Base-by-base conservation (phyloP, 2,888 invertebrate species). In the Adela reaumurella region DNA sequence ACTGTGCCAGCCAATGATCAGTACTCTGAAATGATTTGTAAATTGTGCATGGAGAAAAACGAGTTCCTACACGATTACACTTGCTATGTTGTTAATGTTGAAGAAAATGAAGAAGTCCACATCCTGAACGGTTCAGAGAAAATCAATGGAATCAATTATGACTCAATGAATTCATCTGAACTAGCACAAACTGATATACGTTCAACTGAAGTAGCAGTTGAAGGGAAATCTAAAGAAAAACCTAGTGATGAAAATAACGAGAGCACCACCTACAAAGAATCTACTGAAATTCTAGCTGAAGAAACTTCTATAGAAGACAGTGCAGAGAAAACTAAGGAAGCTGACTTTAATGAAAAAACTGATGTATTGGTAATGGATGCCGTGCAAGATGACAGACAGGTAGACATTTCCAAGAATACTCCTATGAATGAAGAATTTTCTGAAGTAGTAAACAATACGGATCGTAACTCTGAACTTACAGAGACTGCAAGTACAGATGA, bases 1-100 rank as follows among this genome's bases (percentile, higher is more conserved):
- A 67, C 74, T 46, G 74, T 83, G 45, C 81, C 87, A 11, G 68
- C 80, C 8, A 79, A 77, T 55, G 82, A 81, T 20, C 81, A 83
- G 44, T 92, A 86, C 63, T 81, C 84, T 47, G 95, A 96, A 79
- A 89, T 95, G 87, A 83, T 92, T 48, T 96, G 95, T 65, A 84
- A 83, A 48, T 64, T 59, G 2, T 96, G 95, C 61, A 88, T 92
- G 83, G 76, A 82, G n/a, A 81, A 83, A 49, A 85, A 90, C 70
- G 76, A 83, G 10, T 93, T 94, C 63, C 69, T 94, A 17, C 81
- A 86, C 65, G 81, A 85, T 61, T 94, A 94, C 61, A 81, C 83
- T 52, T 72, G 72, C 0, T 59, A 83, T 47, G 68, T 76, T 55
- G 64, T 74, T 17, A 69, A 67, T 57, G 54, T 52, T 56, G 14